Evolutionary conservation across 2,888 invertebrate genomes (phyloP).

Genomic region (Drosophila mercatorum): DNA sequence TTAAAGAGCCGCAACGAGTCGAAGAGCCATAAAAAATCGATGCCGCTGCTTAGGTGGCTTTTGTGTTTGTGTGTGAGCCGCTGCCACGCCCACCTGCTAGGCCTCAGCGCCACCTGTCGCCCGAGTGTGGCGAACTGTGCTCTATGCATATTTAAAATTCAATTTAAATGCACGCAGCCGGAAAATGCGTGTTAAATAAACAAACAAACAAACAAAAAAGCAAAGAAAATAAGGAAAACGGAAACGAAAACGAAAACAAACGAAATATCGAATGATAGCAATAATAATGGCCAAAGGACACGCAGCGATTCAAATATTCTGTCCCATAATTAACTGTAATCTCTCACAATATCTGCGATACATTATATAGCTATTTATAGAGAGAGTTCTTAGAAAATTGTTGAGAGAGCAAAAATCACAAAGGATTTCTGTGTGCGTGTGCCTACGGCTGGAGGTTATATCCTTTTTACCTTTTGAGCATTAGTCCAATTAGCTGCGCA

Average conservation of each 20-base stretch:
- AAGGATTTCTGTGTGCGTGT: constrained; percentile 15
- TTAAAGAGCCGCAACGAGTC: constrained; percentile 39
- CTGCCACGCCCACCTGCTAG: constrained; percentile 10
- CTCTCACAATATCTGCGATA: not conserved
- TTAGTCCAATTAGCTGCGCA: constrained; percentile 66
- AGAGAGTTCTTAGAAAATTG: not conserved
- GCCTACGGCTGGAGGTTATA: constrained; percentile 12
- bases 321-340: constrained; percentile 12
- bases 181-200: constrained; percentile 59
- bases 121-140: constrained; percentile 10
- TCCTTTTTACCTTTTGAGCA: constrained; percentile 13
- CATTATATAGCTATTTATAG: not conserved
- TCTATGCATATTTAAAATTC: constrained; percentile 74
- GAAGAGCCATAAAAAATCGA: constrained; percentile 60
- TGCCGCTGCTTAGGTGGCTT: constrained; percentile 45
- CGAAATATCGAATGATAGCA: not conserved
- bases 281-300: constrained; percentile 6
- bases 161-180: constrained; percentile 65
- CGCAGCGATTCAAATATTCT: constrained; percentile 2
- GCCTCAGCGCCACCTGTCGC: constrained; percentile 3
- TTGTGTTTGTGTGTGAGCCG: not conserved
- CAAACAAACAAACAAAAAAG: not conserved
- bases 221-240: constrained; percentile 14
- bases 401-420: constrained; percentile 13
- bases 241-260: not conserved